Evolutionary conservation across 2,797 vertebrate species (phyloP), one percentile per base, ranked within the genome.

Genomic region (Lates japonicus): DNA sequence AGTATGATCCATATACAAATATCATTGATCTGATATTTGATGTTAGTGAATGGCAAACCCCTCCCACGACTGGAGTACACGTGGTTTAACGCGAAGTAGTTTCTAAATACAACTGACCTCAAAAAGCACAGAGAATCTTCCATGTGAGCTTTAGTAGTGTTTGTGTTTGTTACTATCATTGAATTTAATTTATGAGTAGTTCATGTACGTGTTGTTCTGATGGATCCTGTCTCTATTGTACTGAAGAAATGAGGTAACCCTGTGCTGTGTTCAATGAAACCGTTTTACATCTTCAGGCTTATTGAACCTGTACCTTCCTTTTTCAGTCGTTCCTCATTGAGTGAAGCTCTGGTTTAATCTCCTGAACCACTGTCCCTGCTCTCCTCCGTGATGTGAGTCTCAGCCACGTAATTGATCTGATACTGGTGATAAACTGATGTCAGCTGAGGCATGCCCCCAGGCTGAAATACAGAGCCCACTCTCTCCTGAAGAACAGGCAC

Each of bases 201-300:
- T 4, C 57, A 39, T 20, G 22, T 39, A 0, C 5, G 46, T 5
- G 7, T 44, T 48, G 70, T 19, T 22, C 2, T 51, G 7, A 96
- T 96, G 95, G 95, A 96, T 87, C 83, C 88, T 16, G 93, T 94
- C n/a, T 74, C 82, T 95, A 81, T 14, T 92, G 39, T 89, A 84
- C 48, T 96, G 95, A 95, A 93, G 90, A 63, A 80, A 2, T 20
- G 78, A 95, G 94, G 95, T 96, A 83, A 25, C n/a, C n/a, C 9
- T n/a, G 52, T n/a, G 20, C 2, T 35, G 58, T 13, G 17, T 54
- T 20, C 39, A 67, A 4, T 66, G 13, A 46, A 67, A 5, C 7
- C n/a, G 2, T n/a, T 44, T 64, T 5, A 2, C 37, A 46, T 22
- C 6, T 52, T 12, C n/a, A n/a, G n/a, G n/a, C n/a, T n/a, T n/a